A percentile compares a stretch with the other conserved stretches of the same genome.
Evolutionary conservation across 2,797 vertebrate species (phyloP).

Genomic region (Pseudochromis fuscus): DNA sequence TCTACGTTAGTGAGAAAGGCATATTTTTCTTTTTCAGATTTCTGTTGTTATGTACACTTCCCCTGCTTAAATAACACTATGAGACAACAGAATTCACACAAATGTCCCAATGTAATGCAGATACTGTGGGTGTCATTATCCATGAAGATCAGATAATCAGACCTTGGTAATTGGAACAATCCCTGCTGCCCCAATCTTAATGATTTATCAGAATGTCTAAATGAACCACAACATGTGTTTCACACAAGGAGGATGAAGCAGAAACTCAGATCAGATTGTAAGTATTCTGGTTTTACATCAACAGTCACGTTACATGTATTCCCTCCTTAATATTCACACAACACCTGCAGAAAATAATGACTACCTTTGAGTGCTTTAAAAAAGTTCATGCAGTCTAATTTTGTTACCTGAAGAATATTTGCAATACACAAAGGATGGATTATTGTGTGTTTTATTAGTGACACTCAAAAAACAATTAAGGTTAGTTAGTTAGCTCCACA

Average conservation of each 20-base stretch:
- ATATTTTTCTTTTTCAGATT: no score
- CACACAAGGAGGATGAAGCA: not conserved
- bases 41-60: not conserved
- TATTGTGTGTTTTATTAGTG: not conserved
- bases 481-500: not conserved
- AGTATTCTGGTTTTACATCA: not conserved
- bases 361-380: not conserved
- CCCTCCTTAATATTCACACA: not conserved
- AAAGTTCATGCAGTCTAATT: not conserved
- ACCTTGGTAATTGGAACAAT: slow-evolving; percentile 33
- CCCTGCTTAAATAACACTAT: not conserved
- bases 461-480: not conserved
- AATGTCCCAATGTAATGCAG: not conserved
- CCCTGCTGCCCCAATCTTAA: slow-evolving; percentile 14
- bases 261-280: not conserved
- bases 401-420: not conserved
- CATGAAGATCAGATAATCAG: slow-evolving; percentile 31
- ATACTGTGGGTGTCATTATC: not conserved
- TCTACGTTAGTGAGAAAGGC: no score
- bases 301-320: not conserved
- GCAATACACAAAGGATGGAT: not conserved
- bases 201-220: slow-evolving; percentile 37
- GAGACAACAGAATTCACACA: slow-evolving; percentile 15
- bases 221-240: slow-evolving; percentile 20
- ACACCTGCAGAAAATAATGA: not conserved